These are phyloP conservation scores for Siniperca scherzeri DNA, from an alignment of 2,797 vertebrate genomes.

Conservation along the genomic window DNA sequence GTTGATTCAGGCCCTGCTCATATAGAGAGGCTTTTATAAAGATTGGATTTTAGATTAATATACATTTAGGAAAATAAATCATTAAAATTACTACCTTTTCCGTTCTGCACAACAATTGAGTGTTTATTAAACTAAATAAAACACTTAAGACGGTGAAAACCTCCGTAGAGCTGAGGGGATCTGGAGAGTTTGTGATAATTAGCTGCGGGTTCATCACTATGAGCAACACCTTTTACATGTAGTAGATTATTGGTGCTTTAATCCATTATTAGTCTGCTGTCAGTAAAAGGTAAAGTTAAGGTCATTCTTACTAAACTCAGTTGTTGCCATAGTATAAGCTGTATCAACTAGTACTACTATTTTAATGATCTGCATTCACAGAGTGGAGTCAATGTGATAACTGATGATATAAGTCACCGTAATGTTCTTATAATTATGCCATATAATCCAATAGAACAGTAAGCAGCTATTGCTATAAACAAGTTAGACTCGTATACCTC, in stretches of 20 bases:
- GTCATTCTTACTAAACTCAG: neutral
- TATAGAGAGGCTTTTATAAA: neutral
- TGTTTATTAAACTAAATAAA: neutral
- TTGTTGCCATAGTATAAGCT: neutral
- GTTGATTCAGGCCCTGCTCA: neutral
- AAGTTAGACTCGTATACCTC: slow-evolving; percentile 86
- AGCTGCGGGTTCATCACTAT: no score
- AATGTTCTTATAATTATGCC: slow-evolving; percentile 1
- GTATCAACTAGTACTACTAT: neutral
- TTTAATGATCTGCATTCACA: slow-evolving; percentile 3
- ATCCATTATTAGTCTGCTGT: neutral
- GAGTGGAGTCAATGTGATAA: neutral
- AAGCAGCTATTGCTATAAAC: neutral
- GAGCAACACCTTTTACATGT: no score
- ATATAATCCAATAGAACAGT: slow-evolving; percentile 6
- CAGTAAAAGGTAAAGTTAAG: neutral
- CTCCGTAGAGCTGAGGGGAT: neutral
- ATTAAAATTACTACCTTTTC: neutral
- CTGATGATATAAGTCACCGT: neutral
- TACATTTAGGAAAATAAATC: neutral
- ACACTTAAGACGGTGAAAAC: no score
- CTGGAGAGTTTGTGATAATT: neutral
- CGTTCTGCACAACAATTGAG: neutral
- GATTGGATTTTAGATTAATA: neutral
- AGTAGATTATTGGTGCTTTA: neutral